phyloP scores from a whole-genome alignment of 2,797 vertebrate genomes.

The Pipistrellus pipistrellus region DNA sequence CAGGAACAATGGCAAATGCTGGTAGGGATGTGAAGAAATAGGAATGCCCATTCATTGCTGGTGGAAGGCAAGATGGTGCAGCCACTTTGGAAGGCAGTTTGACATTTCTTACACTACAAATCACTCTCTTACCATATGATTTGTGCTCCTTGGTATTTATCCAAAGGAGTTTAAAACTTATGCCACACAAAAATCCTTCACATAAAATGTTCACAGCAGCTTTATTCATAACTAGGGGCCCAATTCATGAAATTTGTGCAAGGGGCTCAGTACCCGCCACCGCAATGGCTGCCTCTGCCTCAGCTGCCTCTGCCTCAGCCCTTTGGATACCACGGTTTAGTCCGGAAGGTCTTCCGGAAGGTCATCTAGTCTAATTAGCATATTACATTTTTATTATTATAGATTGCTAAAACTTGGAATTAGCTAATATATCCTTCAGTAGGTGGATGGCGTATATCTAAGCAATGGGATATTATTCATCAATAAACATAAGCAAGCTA shows the following conservation, averaged over 20 bases:
- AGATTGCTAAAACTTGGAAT: not conserved
- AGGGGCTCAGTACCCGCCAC: too few species aligned
- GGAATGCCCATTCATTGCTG: not conserved
- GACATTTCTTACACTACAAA: not conserved
- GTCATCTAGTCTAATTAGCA: too few species aligned
- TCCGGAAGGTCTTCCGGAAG: too few species aligned
- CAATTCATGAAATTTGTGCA: too few species aligned
- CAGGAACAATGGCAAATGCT: not conserved
- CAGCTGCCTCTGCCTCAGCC: too few species aligned
- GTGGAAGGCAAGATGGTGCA: too few species aligned
- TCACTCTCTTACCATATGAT: not conserved
- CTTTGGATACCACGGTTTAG: accelerated
- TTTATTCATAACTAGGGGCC: not conserved
- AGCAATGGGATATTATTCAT: not conserved
- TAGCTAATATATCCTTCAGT: not conserved
- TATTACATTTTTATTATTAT: too few species aligned
- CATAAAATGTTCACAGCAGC: not conserved
- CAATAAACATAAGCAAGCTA: not conserved
- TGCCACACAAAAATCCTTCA: not conserved
- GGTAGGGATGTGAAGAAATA: too few species aligned
- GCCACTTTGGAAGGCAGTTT: not conserved
- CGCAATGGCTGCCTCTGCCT: too few species aligned
- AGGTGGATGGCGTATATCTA: not conserved
- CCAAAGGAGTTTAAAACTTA: not conserved
- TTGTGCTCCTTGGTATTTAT: not conserved